Percentiles rank a stretch among this genome's conserved stretches.
Conservation (phyloP, 2,888 invertebrate genomes). For the Biston stratarius region DNA sequence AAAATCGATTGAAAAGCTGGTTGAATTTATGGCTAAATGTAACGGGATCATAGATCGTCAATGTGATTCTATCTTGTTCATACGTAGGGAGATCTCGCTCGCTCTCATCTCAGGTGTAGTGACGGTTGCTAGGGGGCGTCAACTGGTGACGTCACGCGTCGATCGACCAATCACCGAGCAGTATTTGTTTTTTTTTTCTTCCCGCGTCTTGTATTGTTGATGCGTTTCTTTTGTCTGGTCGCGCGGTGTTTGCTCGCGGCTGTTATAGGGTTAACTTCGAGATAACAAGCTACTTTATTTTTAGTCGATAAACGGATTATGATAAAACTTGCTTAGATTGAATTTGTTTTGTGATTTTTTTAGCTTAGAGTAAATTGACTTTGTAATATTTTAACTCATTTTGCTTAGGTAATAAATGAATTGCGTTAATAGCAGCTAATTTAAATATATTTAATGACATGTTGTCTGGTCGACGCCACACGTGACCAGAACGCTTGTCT, state of each 20-base stretch:
- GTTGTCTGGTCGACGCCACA: neutral
- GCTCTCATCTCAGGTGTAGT: conserved; percentile 82
- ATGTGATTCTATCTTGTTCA: conserved; percentile 71
- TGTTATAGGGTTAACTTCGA: conserved; percentile 63
- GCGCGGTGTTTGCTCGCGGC: conserved; percentile 58
- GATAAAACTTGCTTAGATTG: conserved; percentile 40
- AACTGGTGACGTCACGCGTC: conserved; percentile 76
- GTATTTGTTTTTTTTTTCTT: conserved; percentile 71
- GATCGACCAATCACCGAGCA: conserved; percentile 69
- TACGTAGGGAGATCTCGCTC: conserved; percentile 67
- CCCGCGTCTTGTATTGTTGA: conserved; percentile 68
- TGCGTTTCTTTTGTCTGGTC: conserved; percentile 70
- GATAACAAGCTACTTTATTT: conserved; percentile 63
- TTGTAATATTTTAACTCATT: neutral
- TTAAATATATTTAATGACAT: neutral
- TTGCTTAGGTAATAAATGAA: too few relatives aligned
- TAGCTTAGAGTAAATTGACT: conserved; percentile 3
- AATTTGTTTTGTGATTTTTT: conserved; percentile 38
- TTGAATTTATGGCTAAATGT: conserved; percentile 46
- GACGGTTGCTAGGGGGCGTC: conserved; percentile 85
- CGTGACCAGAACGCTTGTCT: too few relatives aligned
- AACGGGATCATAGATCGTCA: conserved; percentile 51
- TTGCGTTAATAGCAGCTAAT: too few relatives aligned
- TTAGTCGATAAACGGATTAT: conserved; percentile 52
- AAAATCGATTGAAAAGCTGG: conserved; percentile 35